These are phyloP conservation scores for Lepus americanus DNA, from an alignment of 2,113 vertebrate genomes.

Conservation along the genomic window DNA sequence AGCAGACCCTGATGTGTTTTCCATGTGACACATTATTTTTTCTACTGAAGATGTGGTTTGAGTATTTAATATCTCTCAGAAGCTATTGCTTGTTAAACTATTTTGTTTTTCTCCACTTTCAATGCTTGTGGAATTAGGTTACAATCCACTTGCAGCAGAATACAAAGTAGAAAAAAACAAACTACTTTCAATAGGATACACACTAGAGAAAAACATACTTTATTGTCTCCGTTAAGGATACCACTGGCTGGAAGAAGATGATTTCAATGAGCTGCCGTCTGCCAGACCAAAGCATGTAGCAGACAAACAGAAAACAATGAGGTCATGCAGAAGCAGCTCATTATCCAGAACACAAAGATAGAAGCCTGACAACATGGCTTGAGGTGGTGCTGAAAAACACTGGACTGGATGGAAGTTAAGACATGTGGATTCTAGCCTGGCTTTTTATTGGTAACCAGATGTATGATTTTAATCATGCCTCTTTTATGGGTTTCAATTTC, in stretches of 20 bases:
- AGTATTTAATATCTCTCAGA: conserved; percentile 35
- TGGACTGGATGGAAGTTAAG: conserved; percentile 32
- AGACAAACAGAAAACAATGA: conserved; percentile 75
- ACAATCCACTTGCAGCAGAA: neutral
- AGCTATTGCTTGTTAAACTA: conserved; percentile 44
- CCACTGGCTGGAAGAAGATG: conserved; percentile 49
- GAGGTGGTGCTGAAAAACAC: conserved; percentile 32
- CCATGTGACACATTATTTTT: neutral
- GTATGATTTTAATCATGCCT: neutral
- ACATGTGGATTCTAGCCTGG: neutral
- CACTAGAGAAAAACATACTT: conserved; percentile 61
- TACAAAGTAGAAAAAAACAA: conserved; percentile 49
- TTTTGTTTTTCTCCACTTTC: conserved; percentile 42
- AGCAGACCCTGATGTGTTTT: conserved; percentile 31
- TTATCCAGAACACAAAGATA: conserved; percentile 57
- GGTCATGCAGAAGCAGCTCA: conserved; percentile 70
- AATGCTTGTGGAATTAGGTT: conserved; percentile 22
- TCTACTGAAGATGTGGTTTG: neutral
- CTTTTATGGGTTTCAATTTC: neutral
- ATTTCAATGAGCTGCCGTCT: conserved; percentile 48
- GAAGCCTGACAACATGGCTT: neutral
- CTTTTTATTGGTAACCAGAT: conserved; percentile 47
- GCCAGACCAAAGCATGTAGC: conserved; percentile 66
- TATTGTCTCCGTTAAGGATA: conserved; percentile 9
- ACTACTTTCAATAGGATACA: conserved; percentile 28